Conservation (phyloP, 2,113 vertebrate genomes). For the Pontoporia blainvillei region DNA sequence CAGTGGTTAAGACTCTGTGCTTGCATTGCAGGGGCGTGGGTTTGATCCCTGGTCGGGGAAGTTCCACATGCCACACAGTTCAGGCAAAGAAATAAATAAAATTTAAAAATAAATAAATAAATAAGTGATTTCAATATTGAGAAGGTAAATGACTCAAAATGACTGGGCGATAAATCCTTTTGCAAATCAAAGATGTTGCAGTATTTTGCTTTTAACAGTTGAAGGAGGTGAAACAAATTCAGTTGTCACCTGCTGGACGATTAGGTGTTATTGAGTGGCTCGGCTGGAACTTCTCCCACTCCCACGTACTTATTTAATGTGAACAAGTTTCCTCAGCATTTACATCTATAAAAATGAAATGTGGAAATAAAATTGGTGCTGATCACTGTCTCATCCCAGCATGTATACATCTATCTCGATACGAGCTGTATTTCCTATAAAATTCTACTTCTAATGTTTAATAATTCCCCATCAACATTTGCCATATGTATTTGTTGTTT, state of each 20-base stretch:
- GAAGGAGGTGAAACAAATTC: background rate
- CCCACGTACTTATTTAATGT: background rate
- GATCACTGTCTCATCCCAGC: background rate
- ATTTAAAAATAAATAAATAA: background rate
- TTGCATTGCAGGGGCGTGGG: background rate
- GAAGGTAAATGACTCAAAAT: background rate
- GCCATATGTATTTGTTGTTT: background rate
- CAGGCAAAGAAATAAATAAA: background rate
- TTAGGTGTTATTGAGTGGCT: background rate
- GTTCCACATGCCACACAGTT: background rate
- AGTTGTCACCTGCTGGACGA: background rate
- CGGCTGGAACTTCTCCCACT: background rate
- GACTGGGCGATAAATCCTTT: background rate
- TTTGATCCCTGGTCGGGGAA: background rate
- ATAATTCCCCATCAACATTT: background rate
- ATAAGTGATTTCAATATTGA: background rate
- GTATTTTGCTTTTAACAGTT: background rate
- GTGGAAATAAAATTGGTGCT: background rate
- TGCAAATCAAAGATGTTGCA: background rate
- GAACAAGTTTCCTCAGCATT: background rate
- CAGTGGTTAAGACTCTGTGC: background rate
- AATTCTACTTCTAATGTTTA: background rate
- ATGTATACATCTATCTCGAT: background rate
- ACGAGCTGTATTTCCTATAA: background rate
- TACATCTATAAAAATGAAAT: background rate